A percentile compares a stretch with the other conserved stretches of the same genome.
These are phyloP conservation scores for Fragum fragum DNA, from an alignment of 2,888 invertebrate species.

Conservation along the genomic window DNA sequence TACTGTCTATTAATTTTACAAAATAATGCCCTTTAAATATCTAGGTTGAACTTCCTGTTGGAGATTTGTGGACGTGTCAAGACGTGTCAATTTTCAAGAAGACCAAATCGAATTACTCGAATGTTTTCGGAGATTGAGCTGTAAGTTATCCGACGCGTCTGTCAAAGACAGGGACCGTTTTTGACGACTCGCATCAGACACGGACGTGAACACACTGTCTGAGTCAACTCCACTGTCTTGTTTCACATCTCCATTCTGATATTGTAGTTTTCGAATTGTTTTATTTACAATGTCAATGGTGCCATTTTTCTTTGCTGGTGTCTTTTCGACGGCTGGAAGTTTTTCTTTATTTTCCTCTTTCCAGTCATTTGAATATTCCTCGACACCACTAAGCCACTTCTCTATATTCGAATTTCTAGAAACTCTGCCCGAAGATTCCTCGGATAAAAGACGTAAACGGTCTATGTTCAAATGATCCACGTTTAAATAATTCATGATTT, in stretches of 20 bases:
- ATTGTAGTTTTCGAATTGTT: not conserved
- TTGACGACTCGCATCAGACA: constrained; percentile 6
- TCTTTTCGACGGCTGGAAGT: not conserved
- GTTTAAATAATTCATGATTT: not conserved
- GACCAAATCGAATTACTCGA: constrained; percentile 18
- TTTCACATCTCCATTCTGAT: not conserved
- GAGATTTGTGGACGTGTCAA: no score
- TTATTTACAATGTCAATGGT: not conserved
- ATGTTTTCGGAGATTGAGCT: constrained; percentile 12
- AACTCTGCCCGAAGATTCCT: not conserved
- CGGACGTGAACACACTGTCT: constrained; percentile 22
- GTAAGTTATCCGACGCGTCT: not conserved
- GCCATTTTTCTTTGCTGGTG: not conserved
- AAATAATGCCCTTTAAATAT: no score
- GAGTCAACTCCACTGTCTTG: constrained; percentile 23
- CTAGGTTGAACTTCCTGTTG: no score
- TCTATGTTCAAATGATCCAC: constrained; percentile 20
- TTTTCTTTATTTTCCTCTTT: not conserved
- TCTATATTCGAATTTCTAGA: constrained; percentile 11
- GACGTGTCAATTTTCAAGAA: no score
- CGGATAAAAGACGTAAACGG: constrained; percentile 26
- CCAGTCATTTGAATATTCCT: constrained; percentile 24
- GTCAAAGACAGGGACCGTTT: not conserved
- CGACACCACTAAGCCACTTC: constrained; percentile 16
- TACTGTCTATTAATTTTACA: no score